Evolutionary conservation across 2,113 vertebrate genomes (phyloP).

Genomic region (Seriola aureovittata): DNA sequence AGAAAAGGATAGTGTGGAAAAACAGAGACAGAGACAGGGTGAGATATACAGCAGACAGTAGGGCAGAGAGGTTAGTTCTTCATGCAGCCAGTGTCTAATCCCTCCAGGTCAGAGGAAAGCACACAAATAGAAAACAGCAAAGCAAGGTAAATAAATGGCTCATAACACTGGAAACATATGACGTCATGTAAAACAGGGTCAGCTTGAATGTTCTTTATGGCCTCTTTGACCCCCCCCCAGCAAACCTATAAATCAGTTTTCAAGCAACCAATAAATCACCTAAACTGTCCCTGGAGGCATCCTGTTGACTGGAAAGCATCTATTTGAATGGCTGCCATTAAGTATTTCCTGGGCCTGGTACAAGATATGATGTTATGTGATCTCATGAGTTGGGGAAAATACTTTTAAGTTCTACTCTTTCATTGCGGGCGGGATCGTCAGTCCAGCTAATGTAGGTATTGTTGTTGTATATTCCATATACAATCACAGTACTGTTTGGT

Average conservation of each 20-base stretch:
- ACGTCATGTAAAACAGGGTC: conserved; percentile 31
- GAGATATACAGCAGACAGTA: background rate
- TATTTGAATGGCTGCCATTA: background rate
- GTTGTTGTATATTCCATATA: background rate
- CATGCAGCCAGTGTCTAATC: conserved; percentile 37
- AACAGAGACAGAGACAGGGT: background rate
- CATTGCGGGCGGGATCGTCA: background rate
- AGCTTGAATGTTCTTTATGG: conserved; percentile 9
- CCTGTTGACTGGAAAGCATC: conserved; percentile 28
- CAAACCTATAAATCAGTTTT: conserved; percentile 50
- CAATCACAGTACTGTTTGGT: background rate
- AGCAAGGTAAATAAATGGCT: conserved; percentile 35
- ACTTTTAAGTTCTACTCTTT: conserved; percentile 1
- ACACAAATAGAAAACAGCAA: conserved; percentile 43
- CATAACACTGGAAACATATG: conserved; percentile 39
- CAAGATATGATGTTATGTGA: conserved; percentile 11
- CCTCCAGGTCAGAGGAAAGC: conserved; percentile 6
- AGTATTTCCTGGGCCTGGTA: conserved; percentile 32
- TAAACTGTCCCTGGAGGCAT: conserved; percentile 29
- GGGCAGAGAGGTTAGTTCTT: background rate
- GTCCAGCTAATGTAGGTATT: background rate
- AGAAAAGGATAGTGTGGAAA: background rate
- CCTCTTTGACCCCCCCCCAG: background rate
- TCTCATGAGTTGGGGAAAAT: background rate
- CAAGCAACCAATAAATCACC: conserved; percentile 44